These are phyloP conservation scores for Aphrocallistes beatrix DNA, from an alignment of 37 sponge, comb jelly and placozoan species.

Conservation along the genomic window DNA sequence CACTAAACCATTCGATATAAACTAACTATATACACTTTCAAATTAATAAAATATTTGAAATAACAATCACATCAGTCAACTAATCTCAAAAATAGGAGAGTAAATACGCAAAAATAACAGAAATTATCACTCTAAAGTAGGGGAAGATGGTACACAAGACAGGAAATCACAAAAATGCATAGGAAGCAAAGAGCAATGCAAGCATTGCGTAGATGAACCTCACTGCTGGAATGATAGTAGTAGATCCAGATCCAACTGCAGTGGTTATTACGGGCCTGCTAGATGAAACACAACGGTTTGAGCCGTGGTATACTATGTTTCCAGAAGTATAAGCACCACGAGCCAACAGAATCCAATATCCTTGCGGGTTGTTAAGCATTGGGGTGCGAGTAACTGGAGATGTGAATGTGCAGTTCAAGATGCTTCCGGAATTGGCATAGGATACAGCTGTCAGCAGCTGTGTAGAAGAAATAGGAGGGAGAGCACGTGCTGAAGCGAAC, in stretches of 20 bases:
- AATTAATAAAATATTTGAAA: too few species aligned
- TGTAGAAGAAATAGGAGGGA: neutral
- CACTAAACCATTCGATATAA: too few species aligned
- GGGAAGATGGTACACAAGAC: too few species aligned
- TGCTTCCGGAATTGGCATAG: neutral
- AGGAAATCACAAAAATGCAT: too few species aligned
- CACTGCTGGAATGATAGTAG: too few species aligned
- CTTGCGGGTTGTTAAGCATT: neutral
- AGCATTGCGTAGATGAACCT: too few species aligned
- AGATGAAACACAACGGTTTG: neutral
- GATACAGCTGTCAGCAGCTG: neutral
- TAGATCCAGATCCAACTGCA: neutral
- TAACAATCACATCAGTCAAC: too few species aligned
- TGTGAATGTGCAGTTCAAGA: neutral
- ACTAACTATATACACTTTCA: too few species aligned
- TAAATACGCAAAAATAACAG: too few species aligned
- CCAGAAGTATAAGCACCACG: neutral
- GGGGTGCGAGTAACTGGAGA: neutral
- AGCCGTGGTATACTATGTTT: neutral
- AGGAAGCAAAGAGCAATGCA: too few species aligned
- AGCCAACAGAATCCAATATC: neutral
- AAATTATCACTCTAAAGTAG: too few species aligned
- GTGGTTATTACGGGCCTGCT: neutral
- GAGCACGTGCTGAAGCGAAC: neutral
- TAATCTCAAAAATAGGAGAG: too few species aligned